Conservation (phyloP, 2,797 vertebrate genomes). For the Xenops minutus region DNA sequence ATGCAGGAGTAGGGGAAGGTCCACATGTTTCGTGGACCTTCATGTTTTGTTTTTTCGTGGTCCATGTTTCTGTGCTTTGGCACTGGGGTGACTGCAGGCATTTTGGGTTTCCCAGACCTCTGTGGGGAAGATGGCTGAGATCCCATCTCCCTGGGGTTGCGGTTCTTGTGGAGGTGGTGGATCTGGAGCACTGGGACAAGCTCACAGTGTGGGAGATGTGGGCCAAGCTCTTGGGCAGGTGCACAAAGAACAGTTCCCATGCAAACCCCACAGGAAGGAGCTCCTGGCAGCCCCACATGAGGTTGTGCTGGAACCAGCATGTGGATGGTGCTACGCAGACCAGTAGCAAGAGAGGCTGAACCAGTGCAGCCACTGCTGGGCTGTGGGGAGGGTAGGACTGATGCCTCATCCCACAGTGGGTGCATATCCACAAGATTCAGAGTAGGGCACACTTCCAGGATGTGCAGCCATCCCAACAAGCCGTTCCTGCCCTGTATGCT, state of each 20-base stretch:
- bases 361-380: background rate
- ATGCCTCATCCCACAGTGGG: background rate
- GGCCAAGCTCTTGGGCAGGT: background rate
- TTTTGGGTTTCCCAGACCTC: background rate
- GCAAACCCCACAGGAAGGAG: background rate
- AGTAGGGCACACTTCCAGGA: background rate
- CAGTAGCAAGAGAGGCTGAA: background rate
- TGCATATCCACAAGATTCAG: background rate
- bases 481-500: background rate
- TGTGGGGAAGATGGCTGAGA: background rate
- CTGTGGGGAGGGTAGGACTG: background rate
- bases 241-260: background rate
- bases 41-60: no score
- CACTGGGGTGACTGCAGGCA: rapidly evolving
- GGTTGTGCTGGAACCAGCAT: background rate
- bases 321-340: background rate
- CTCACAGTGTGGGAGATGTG: background rate
- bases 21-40: rapidly evolving
- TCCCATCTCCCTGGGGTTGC: background rate
- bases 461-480: background rate
- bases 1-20: background rate
- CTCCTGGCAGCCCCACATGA: background rate
- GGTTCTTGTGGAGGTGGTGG: background rate
- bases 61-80: background rate
- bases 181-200: background rate